Base-by-base conservation (phyloP, 2,888 invertebrate species). In the Trypoxylon attenuatum region DNA sequence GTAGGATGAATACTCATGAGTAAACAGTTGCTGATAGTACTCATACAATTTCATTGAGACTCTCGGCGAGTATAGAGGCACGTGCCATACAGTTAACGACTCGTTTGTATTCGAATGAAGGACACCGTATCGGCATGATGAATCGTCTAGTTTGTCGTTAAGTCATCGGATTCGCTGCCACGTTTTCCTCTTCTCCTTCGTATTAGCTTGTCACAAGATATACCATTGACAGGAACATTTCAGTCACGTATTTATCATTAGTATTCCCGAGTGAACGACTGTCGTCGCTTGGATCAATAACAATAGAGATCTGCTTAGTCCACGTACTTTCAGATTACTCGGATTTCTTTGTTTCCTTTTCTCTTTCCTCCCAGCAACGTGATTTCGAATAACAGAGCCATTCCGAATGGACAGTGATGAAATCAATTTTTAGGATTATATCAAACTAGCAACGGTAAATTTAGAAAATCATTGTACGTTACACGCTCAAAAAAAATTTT, bases 91-190 rank as follows among this genome's bases (percentile, higher is more conserved):
- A 25, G 4, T 5, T 13, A 38, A 8, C 22, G 6, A 8, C 45
- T 73, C 60, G 59, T 71, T 64, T 58, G 67, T 61, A 73, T 75
- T 50, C 73, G 10, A 61, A 49, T 59, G 67, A 63, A 68, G 71
- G 64, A 41, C 51, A 43, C 25, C 63, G 58, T 63, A 71, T 73
- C 73, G 56, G 60, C 51, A 50, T 47, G 55, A 73, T 68, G 68
- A 64, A 73, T 75, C 64, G 54, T 60, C 57, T 52, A 60, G 42
- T 58, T 53, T 49, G 60, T 57, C 42, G 56, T 74, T 71, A 61
- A 66, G 56, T 53, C 56, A 41, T 47, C 46, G 62, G 54, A 56
- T 60, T 61, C 53, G 51, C 57, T 55, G 42, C 56, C 51, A 15
- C n/a, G 50, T 39, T 55, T 62, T 51, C 58, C 43, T 53, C 10